A percentile compares a stretch with the other conserved stretches of the same genome.
Conservation (phyloP, 64 coral and sea anemone species). For the Actinia tenebrosa region DNA sequence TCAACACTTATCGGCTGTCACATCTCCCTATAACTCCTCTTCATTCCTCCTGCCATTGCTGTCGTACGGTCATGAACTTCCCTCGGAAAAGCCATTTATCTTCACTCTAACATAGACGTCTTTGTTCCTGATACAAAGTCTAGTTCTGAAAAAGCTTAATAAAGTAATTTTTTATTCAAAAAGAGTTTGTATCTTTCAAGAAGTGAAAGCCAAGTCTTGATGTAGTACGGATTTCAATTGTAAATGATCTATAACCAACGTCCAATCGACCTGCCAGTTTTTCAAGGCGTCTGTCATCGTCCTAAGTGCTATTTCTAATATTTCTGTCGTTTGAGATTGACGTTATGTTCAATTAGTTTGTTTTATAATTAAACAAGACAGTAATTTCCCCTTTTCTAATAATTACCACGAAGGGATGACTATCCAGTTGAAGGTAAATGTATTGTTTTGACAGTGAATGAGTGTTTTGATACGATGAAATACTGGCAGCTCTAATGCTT, state of each 20-base stretch:
- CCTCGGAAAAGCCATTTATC: background rate
- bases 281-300: background rate
- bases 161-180: background rate
- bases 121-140: background rate
- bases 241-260: background rate
- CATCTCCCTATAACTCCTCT: background rate
- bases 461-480: background rate
- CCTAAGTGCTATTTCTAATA: slow-evolving; percentile 2
- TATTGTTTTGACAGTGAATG: background rate
- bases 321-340: slow-evolving; percentile 3
- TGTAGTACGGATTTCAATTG: background rate
- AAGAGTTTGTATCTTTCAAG: background rate
- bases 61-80: background rate
- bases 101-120: background rate
- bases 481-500: background rate
- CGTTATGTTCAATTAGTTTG: background rate
- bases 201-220: background rate
- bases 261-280: background rate
- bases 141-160: background rate
- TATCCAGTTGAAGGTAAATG: background rate
- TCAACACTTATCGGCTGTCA: background rate
- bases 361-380: slow-evolving; percentile 14
- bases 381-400: background rate
- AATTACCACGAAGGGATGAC: background rate
- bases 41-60: background rate